Percentiles rank a stretch among this genome's conserved stretches.
phyloP scores from a whole-genome alignment of 92 coral and sea anemone species.

The Plumapathes pennacea region DNA sequence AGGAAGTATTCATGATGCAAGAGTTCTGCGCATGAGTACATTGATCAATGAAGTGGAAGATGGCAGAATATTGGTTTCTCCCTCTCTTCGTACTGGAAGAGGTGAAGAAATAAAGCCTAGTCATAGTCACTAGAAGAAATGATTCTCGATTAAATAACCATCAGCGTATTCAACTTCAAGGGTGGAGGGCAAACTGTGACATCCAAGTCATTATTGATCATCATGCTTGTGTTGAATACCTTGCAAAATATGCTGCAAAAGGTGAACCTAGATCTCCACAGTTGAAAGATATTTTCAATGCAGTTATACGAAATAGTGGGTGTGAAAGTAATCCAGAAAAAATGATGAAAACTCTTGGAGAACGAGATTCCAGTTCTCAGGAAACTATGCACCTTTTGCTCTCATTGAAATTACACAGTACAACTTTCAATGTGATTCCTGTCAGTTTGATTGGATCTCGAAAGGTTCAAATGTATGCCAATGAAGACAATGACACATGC shows the following conservation, averaged over 20 bases:
- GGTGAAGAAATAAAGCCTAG: conserved; percentile 9
- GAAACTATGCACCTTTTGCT: conserved; percentile 20
- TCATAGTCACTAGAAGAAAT: conserved; percentile 39
- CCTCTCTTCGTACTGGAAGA: not conserved
- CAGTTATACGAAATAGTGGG: not conserved
- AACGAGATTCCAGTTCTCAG: conserved; percentile 15
- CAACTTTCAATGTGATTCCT: conserved; percentile 31
- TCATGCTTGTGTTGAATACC: conserved; percentile 41
- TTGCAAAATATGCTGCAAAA: conserved; percentile 43
- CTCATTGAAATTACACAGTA: conserved; percentile 30
- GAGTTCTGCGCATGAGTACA: conserved; percentile 40
- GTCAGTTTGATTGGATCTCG: conserved; percentile 50
- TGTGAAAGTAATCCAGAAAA: conserved; percentile 1
- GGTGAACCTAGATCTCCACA: conserved; percentile 39
- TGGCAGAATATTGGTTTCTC: conserved; percentile 10
- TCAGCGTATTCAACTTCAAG: conserved; percentile 39
- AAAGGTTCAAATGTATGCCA: conserved; percentile 15
- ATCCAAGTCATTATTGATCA: conserved; percentile 47
- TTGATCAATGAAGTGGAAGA: conserved; percentile 26
- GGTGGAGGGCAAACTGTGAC: conserved; percentile 54
- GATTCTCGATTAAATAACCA: conserved; percentile 29
- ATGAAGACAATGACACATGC: conserved; percentile 15
- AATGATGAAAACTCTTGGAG: conserved; percentile 18
- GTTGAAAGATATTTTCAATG: conserved; percentile 29
- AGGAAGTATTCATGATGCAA: conserved; percentile 53